Base-by-base conservation (phyloP, 2,113 vertebrate species). In the Panurus biarmicus region DNA sequence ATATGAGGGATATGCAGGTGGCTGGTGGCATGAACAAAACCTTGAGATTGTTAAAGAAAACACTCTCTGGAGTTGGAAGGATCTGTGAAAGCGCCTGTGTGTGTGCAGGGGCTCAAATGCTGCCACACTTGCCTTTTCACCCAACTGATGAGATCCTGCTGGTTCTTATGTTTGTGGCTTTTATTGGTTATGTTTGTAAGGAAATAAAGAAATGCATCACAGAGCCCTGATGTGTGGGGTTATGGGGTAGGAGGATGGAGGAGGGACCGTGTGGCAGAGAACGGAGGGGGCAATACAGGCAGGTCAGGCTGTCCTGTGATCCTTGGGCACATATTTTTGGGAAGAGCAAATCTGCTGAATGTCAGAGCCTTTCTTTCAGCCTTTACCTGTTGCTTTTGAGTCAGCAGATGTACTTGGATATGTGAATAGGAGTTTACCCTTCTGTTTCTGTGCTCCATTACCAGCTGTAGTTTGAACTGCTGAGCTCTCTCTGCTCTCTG, bases 41-140 rank as follows among this genome's bases (percentile, higher is more conserved):
- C 1, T 13, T 38, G n/a, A 66, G 51, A 44, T 20, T 25, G 19
- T 35, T 26, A 4, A 20, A 60, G 53, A 28, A 47, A 48, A 24
- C 19, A 12, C 7, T 45, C 10, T 48, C 54, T 33, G 24, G 38
- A 14, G 29, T 4, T 50, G 50, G 71, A 26, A 21, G 50, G 67
- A 2, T 54, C 33, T 78, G 18, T 42, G 69, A 20, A 16, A 50
- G n/a, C 36, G 3, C 8, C 0, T 48, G 14, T 24, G 36, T 44
- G 48, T 2, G 1, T 28, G 60, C 10, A 5, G 19, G 4, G 11
- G 1, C 70, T 62, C 0, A 1, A 3, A 17, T 4, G 4, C 53
- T 45, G 51, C 29, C 35, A 28, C 25, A 1, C 21, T 21, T 64
- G 35, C 35, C 31, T 70, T 51, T 57, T 31, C 3, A 36, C 20